Percentiles rank a stretch among this genome's conserved stretches.
These are phyloP conservation scores for Drosophila subquinaria DNA, from an alignment of 2,888 invertebrate genomes.

Conservation along the genomic window DNA sequence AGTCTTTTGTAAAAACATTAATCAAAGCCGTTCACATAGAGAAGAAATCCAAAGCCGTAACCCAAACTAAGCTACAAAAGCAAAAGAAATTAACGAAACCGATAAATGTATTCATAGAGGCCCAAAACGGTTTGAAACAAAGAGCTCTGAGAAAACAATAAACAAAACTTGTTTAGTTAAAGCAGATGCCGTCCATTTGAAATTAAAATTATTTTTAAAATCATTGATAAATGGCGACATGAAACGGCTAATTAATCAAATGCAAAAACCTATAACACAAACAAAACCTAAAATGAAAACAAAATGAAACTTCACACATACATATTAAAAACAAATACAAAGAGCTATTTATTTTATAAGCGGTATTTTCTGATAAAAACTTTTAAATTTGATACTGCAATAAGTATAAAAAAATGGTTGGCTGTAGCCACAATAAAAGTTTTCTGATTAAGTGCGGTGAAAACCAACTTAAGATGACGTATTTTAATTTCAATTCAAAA, in stretches of 20 bases:
- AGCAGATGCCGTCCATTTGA: conserved; percentile 56
- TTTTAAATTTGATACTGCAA: conserved; percentile 12
- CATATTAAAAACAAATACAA: conserved; percentile 32
- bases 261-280: conserved; percentile 55
- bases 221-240: conserved; percentile 72
- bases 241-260: conserved; percentile 77
- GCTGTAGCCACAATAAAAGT: conserved; percentile 6
- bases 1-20: conserved; percentile 79
- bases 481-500: background rate
- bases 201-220: conserved; percentile 69
- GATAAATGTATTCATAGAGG: conserved; percentile 38
- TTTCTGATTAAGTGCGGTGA: background rate
- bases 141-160: conserved; percentile 47
- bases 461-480: conserved; percentile 3
- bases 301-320: conserved; percentile 38
- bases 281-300: conserved; percentile 18
- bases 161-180: conserved; percentile 72
- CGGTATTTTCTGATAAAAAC: conserved; percentile 20
- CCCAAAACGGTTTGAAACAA: conserved; percentile 44
- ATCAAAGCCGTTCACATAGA: conserved; percentile 53
- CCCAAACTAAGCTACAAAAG: conserved; percentile 34
- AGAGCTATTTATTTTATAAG: conserved; percentile 7
- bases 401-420: conserved; percentile 16
- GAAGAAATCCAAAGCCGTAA: conserved; percentile 33
- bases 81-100: conserved; percentile 49